Percentiles rank a stretch among this genome's conserved stretches.
phyloP scores from a whole-genome alignment of 2,888 invertebrate genomes.

The Rosalia funebris region DNA sequence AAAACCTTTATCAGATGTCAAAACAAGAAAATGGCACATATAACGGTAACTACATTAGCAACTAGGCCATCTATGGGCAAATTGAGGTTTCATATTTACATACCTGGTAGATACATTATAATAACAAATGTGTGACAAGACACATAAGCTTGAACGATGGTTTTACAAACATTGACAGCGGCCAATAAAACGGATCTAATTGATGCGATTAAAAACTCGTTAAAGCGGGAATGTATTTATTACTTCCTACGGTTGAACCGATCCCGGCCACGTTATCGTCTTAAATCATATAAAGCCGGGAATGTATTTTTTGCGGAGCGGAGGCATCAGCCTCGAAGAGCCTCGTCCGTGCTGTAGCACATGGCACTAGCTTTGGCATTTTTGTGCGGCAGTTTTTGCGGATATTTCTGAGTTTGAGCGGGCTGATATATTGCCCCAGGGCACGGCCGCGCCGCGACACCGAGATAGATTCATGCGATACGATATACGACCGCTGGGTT shows the following conservation, averaged over 20 bases:
- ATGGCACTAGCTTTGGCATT: slow-evolving; percentile 24
- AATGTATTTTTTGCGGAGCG: slow-evolving; percentile 19
- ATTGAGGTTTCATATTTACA: no score
- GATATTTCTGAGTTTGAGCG: slow-evolving; percentile 57
- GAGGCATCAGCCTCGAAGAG: slow-evolving; percentile 15
- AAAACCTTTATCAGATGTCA: no score
- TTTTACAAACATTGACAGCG: no score
- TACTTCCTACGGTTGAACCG: slow-evolving; percentile 11
- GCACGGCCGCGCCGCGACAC: slow-evolving; percentile 54
- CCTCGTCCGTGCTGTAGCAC: slow-evolving; percentile 14
- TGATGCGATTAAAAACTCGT: slow-evolving; percentile 17
- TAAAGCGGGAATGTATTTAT: slow-evolving; percentile 25
- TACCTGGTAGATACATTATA: no score
- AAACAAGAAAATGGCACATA: no score
- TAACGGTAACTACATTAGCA: no score
- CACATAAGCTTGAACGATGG: no score
- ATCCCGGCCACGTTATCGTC: slow-evolving; percentile 23
- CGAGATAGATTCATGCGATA: slow-evolving; percentile 60
- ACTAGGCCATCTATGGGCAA: no score
- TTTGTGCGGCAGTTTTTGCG: slow-evolving; percentile 28
- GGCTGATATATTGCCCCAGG: slow-evolving; percentile 58
- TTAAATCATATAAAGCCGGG: slow-evolving; percentile 29
- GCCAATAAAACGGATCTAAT: not conserved
- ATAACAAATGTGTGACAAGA: no score
- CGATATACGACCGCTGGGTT: slow-evolving; percentile 49